phyloP scores from a whole-genome alignment of 2,797 vertebrate species.

The Protosalanx chinensis region DNA sequence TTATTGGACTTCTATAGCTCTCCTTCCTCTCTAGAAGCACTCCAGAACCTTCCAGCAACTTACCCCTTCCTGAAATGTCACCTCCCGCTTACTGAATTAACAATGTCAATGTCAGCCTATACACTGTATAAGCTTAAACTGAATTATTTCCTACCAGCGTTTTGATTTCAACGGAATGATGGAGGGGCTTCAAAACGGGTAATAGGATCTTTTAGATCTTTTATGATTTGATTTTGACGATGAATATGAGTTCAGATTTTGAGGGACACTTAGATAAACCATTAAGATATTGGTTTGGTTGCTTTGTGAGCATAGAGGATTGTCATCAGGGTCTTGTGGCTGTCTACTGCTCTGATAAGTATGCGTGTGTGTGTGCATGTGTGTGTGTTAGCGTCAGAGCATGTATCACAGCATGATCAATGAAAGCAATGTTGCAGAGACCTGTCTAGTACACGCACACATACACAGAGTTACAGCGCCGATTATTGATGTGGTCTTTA shows the following conservation, averaged over 20 bases:
- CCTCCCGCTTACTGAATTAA: constrained; percentile 33
- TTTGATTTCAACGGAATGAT: too few species aligned
- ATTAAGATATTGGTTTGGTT: too few species aligned
- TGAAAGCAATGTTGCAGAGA: constrained; percentile 65
- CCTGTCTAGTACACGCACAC: constrained; percentile 40
- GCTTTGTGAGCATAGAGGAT: too few species aligned
- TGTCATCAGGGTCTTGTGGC: constrained; percentile 1
- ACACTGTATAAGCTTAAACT: too few species aligned
- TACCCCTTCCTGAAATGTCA: constrained; percentile 10
- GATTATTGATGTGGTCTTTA: constrained; percentile 77
- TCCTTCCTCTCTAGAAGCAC: constrained; percentile 57
- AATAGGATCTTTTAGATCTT: too few species aligned
- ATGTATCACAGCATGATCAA: constrained; percentile 73
- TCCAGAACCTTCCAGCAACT: constrained; percentile 13
- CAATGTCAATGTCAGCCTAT: not conserved
- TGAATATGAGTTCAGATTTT: too few species aligned
- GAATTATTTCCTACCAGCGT: too few species aligned
- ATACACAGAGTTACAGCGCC: constrained; percentile 32
- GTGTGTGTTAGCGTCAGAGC: constrained; percentile 51
- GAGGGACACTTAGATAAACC: too few species aligned
- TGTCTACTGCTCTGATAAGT: constrained; percentile 22
- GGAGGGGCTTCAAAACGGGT: too few species aligned
- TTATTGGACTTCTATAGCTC: constrained; percentile 58
- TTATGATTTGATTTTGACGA: too few species aligned
- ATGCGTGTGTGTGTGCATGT: constrained; percentile 18